Evolutionary conservation across 2,888 invertebrate genomes (phyloP), one percentile per base, ranked within the genome.

Genomic region (Petrolisthes cinctipes): DNA sequence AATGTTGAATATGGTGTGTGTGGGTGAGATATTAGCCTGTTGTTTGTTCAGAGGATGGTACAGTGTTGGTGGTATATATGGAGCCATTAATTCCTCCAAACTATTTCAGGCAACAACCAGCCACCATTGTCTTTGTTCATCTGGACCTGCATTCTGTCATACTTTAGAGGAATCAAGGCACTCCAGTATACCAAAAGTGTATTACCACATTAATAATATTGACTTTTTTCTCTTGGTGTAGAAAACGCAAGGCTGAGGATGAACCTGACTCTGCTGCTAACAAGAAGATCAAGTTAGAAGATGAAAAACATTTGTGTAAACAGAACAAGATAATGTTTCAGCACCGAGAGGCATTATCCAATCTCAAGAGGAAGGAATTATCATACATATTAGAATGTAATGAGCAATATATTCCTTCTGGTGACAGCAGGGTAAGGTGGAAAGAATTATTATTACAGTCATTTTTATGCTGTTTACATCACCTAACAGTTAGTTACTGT

Each of bases 301-400:
- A 94, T 68, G 95, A 95, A 85, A 94, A 95, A 86, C 93, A 94
- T 90, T 93, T 96, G 71, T 94, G 95, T 91, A 95, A 95, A 91
- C 98, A 98, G 93, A 96, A 95, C 92, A 95, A 96, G 92, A 92
- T 94, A 53, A 92, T 96, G 83, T 97, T 95, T 93, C 93, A 94
- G 83, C 93, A 95, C 91, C 93, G 95, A n/a, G 96, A 97, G 92
- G 89, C 93, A 0, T 92, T 97, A 57, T 93, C 94, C 90, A 93
- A 94, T 17, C 93, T 97, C 37, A 93, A 93, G 0, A 97, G 95
- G 91, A 91, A 92, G 0, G 94, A 96, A 20, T 93, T 97, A 86
- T 93, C 93, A 51, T 92, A 93, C 0, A 92, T 99, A 57, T 93
- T 99, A 37, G 94, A 95, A 91, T 92, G 93, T 17, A 99, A 99